A percentile compares a stretch with the other conserved stretches of the same genome.
Conservation (phyloP, 2,797 vertebrate genomes). For the Spinus pinus region DNA sequence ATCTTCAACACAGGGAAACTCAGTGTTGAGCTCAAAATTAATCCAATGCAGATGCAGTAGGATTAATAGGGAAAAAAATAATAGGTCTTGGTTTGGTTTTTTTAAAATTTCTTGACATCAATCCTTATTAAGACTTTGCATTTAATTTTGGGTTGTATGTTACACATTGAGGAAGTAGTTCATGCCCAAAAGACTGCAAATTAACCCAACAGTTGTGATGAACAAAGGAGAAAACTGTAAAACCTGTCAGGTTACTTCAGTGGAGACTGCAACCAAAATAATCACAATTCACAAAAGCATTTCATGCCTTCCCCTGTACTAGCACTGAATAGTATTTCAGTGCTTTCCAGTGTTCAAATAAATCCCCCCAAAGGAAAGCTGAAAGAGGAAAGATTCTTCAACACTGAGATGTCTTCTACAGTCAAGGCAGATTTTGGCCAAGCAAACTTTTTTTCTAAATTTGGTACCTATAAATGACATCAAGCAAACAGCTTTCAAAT, state of each 20-base stretch:
- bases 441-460: not conserved
- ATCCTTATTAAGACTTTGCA: not conserved
- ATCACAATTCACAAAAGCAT: not conserved
- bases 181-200: not conserved
- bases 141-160: not conserved
- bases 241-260: not conserved
- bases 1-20: not conserved
- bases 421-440: not conserved
- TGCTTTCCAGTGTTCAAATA: not conserved
- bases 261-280: not conserved
- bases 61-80: not conserved
- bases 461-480: not conserved
- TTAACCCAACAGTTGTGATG: not conserved
- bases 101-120: not conserved
- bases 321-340: not conserved
- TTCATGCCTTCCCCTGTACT: not conserved
- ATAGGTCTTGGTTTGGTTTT: accelerated
- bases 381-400: not conserved
- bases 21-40: not conserved
- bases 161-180: not conserved
- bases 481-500: not conserved
- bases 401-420: not conserved
- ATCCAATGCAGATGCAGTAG: not conserved
- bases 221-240: not conserved
- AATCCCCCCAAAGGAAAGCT: not conserved